Percentiles rank a stretch among this genome's conserved stretches.
Conservation (phyloP, 2,797 vertebrate species). For the Psittacula derbiana region DNA sequence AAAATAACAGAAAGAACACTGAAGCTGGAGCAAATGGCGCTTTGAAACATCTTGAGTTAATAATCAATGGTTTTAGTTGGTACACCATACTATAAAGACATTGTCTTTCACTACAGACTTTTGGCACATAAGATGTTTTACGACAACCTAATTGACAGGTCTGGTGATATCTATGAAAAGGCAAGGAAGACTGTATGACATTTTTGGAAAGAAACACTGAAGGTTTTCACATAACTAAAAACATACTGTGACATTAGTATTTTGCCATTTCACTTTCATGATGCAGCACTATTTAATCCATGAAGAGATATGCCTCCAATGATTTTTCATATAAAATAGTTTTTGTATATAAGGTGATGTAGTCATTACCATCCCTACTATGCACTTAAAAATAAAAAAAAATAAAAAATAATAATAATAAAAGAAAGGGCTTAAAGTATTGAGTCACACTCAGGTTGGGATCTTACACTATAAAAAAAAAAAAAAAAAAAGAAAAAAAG, state of each 20-base stretch:
- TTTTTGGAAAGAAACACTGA: neutral
- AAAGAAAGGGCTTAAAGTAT: neutral
- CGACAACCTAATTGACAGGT: neutral
- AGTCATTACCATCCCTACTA: neutral
- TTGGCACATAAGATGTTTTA: neutral
- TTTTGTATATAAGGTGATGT: neutral
- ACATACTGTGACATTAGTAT: neutral
- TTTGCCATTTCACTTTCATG: fast-evolving
- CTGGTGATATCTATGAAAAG: fast-evolving
- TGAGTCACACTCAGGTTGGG: neutral
- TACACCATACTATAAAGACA: neutral
- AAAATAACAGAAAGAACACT: neutral
- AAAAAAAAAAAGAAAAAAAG: neutral
- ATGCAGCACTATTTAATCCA: neutral
- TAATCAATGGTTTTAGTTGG: neutral
- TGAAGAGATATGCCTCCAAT: neutral
- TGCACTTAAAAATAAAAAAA: no score
- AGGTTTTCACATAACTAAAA: neutral
- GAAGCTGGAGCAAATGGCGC: neutral
- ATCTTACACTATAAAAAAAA: neutral
- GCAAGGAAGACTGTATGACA: neutral
- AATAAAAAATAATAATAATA: no score
- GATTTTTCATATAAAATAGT: neutral
- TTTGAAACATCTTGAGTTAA: neutral
- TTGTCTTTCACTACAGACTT: fast-evolving